phyloP scores from a whole-genome alignment of 1,140 invertebrate species.

The Heliconius congener region DNA sequence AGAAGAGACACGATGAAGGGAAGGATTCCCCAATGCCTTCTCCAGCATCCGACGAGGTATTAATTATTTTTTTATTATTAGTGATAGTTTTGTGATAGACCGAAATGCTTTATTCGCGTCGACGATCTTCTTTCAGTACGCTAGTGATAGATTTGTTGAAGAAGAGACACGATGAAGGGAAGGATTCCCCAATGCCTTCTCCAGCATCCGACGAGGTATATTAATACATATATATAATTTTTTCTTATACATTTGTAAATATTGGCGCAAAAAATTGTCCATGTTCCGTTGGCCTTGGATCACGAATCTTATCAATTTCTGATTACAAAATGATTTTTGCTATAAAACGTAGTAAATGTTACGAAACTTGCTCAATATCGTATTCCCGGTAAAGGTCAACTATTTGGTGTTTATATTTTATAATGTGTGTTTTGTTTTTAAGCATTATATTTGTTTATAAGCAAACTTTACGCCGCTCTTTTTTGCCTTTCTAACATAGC shows the following conservation, averaged over 20 bases:
- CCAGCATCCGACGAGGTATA: slow-evolving; percentile 20
- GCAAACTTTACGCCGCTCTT: too few species aligned
- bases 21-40: slow-evolving; percentile 48
- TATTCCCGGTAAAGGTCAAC: slow-evolving; percentile 28
- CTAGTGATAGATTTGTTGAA: slow-evolving; percentile 50
- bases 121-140: slow-evolving; percentile 51
- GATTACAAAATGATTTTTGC: slow-evolving; percentile 61
- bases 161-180: slow-evolving; percentile 45
- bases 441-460: too few species aligned
- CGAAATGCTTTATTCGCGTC: slow-evolving; percentile 47
- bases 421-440: not conserved
- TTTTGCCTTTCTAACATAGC: too few species aligned
- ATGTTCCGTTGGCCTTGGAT: slow-evolving; percentile 58
- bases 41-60: slow-evolving; percentile 18
- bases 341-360: slow-evolving; percentile 32
- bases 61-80: not conserved
- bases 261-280: slow-evolving; percentile 39
- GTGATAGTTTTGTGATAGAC: slow-evolving; percentile 32
- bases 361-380: slow-evolving; percentile 30
- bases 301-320: slow-evolving; percentile 64
- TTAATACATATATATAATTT: not conserved
- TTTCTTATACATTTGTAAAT: slow-evolving; percentile 41
- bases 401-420: not conserved
- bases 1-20: slow-evolving; percentile 45
- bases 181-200: slow-evolving; percentile 46